Percentiles rank a stretch among this genome's conserved stretches.
Conservation (phyloP, 2,797 vertebrate species). For the Odontamblyopus lacepedii region DNA sequence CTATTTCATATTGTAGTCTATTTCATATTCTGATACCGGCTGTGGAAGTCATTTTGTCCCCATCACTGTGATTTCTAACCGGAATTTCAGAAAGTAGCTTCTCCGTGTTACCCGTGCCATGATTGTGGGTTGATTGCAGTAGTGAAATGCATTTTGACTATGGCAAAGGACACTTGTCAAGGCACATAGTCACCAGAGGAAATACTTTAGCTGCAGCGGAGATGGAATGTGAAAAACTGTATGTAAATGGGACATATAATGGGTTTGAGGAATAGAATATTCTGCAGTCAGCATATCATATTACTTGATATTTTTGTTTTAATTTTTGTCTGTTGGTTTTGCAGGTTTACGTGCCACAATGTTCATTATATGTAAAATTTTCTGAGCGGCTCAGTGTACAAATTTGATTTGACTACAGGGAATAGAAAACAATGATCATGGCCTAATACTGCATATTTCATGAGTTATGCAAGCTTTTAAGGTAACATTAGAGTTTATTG, state of each 20-base stretch:
- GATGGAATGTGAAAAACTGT: not conserved
- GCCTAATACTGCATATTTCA: too few species aligned
- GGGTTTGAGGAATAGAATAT: not conserved
- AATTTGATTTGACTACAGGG: too few species aligned
- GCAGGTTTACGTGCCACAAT: too few species aligned
- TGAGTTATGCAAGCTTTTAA: too few species aligned
- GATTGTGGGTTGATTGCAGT: slow-evolving; percentile 20
- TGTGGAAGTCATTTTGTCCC: slow-evolving; percentile 8
- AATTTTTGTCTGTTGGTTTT: too few species aligned
- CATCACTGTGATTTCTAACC: slow-evolving; percentile 17
- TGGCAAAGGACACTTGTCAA: slow-evolving; percentile 6
- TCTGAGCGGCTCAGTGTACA: too few species aligned
- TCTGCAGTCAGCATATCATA: too few species aligned
- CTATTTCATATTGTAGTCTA: not conserved
- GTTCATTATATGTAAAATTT: too few species aligned
- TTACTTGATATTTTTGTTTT: not conserved
- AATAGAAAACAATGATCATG: too few species aligned
- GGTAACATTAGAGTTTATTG: too few species aligned
- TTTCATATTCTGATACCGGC: not conserved
- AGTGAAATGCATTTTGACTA: slow-evolving; percentile 11
- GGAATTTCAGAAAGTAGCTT: slow-evolving; percentile 10
- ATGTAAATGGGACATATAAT: not conserved
- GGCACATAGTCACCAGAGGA: slow-evolving; percentile 5
- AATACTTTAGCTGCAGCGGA: not conserved
- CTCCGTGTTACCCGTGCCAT: slow-evolving; percentile 1